A percentile compares a stretch with the other conserved stretches of the same genome.
phyloP scores from a whole-genome alignment of 2,797 vertebrate genomes.

The Euphonia xanthogaster region DNA sequence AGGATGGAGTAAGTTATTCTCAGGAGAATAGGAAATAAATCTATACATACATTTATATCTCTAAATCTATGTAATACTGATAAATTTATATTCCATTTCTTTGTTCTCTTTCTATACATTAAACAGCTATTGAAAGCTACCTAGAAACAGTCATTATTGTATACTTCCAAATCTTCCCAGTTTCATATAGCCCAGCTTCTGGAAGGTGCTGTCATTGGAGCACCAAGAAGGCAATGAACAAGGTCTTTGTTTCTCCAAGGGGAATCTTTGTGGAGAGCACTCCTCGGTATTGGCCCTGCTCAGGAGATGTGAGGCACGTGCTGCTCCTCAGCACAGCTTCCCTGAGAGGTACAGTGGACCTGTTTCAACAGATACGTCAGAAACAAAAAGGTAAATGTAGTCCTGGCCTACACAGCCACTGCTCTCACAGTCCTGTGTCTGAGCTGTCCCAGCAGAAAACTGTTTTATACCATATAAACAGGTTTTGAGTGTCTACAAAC shows the following conservation, averaged over 20 bases:
- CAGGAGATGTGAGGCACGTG: accelerated
- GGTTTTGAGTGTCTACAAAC: not conserved
- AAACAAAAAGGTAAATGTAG: not conserved
- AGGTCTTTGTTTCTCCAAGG: not conserved
- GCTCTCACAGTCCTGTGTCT: not conserved
- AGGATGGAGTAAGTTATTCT: not conserved
- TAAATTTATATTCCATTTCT: not conserved
- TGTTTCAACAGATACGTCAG: not conserved
- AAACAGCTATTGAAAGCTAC: not conserved
- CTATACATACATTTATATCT: not conserved
- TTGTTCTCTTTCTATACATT: not conserved
- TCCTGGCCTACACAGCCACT: not conserved
- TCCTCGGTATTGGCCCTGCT: not conserved
- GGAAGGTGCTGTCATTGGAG: not conserved
- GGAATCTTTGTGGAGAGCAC: not conserved
- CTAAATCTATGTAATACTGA: not conserved
- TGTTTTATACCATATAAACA: not conserved
- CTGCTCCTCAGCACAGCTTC: not conserved
- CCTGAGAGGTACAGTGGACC: not conserved
- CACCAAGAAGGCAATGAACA: not conserved
- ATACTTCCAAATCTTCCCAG: not conserved
- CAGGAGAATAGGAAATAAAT: not conserved
- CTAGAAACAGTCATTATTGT: not conserved
- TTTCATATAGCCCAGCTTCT: not conserved
- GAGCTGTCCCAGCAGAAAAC: not conserved